phyloP scores from a whole-genome alignment of 2,797 vertebrate genomes.

The Chaetodon trifasciatus region DNA sequence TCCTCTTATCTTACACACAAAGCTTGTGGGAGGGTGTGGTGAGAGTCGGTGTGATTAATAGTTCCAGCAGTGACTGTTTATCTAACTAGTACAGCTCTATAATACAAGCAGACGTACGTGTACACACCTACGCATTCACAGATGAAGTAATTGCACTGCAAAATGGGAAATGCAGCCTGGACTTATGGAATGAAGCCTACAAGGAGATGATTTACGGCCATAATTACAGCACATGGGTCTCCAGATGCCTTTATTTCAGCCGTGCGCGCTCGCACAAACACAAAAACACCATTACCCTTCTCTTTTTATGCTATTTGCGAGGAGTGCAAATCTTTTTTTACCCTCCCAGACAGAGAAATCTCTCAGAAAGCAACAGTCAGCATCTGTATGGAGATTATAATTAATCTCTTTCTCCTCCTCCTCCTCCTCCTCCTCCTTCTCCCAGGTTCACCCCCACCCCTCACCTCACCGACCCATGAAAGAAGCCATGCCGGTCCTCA shows the following conservation, averaged over 20 bases:
- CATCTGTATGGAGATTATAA: neutral
- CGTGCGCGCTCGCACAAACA: neutral
- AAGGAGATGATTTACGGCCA: slow-evolving; percentile 35
- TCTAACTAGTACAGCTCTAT: slow-evolving; percentile 38
- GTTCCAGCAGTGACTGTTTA: slow-evolving; percentile 46
- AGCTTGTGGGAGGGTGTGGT: slow-evolving; percentile 20
- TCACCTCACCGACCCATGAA: slow-evolving; percentile 82
- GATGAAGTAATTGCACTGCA: slow-evolving; percentile 27
- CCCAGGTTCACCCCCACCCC: slow-evolving; percentile 63
- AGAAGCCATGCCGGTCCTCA: slow-evolving; percentile 94
- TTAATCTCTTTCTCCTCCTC: neutral
- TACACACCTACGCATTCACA: slow-evolving; percentile 40
- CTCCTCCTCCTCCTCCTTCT: neutral
- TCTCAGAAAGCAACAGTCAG: neutral
- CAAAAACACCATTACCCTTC: slow-evolving; percentile 7
- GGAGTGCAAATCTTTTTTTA: neutral
- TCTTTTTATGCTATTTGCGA: neutral
- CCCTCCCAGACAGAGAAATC: neutral
- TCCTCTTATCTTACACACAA: slow-evolving; percentile 37
- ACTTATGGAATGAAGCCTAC: slow-evolving; percentile 38
- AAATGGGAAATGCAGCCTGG: slow-evolving; percentile 34
- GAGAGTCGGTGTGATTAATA: slow-evolving; percentile 59
- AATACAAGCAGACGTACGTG: slow-evolving; percentile 21
- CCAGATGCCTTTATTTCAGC: slow-evolving; percentile 17
- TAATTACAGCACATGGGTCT: slow-evolving; percentile 35